phyloP scores from a whole-genome alignment of 2,113 vertebrate species.

The Corythornis vintsioides region DNA sequence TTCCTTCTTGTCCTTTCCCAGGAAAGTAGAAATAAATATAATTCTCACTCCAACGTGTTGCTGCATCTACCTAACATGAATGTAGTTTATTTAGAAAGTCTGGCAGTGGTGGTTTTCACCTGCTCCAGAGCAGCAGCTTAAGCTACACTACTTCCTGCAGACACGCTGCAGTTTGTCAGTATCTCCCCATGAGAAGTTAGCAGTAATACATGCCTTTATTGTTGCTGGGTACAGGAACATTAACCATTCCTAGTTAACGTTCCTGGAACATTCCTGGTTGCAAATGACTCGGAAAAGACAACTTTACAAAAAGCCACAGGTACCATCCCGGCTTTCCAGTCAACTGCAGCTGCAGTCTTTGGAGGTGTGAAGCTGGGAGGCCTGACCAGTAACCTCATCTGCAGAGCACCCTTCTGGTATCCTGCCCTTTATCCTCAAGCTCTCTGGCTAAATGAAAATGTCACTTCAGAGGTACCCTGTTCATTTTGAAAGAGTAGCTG shows the following conservation, averaged over 20 bases:
- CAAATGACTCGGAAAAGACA: not conserved
- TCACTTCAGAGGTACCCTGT: not conserved
- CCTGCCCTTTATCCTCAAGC: not conserved
- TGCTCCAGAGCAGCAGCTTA: not conserved
- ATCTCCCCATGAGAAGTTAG: not conserved
- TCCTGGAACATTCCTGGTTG: not conserved
- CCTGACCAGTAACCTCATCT: not conserved
- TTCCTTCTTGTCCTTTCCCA: not conserved
- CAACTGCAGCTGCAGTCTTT: not conserved
- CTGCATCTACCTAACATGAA: no score
- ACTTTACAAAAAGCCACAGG: not conserved
- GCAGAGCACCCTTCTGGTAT: not conserved
- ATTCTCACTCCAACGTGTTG: not conserved
- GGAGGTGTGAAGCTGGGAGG: not conserved
- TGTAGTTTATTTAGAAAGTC: not conserved
- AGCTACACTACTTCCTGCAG: not conserved
- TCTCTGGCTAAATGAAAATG: not conserved
- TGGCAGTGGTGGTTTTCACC: not conserved
- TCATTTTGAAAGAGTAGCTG: not conserved
- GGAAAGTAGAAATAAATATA: not conserved
- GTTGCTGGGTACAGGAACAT: no score
- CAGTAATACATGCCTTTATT: rapidly evolving
- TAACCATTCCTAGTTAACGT: no score
- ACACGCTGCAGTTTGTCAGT: not conserved
- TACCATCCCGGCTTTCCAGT: not conserved